phyloP scores from a whole-genome alignment of 2,113 vertebrate genomes.

The Pollachius pollachius region DNA sequence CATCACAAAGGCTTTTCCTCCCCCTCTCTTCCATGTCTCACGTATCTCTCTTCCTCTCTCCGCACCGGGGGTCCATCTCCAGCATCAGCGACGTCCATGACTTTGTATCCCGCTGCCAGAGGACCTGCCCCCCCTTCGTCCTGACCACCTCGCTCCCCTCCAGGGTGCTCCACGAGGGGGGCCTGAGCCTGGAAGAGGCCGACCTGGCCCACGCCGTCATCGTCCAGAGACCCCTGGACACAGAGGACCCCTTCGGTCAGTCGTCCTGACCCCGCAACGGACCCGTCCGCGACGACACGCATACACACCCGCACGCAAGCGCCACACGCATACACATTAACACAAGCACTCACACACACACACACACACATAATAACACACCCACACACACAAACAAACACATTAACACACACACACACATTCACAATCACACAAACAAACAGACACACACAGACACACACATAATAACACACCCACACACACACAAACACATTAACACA shows the following conservation, averaged over 20 bases:
- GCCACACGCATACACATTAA: too few relatives aligned
- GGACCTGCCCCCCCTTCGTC: conserved; percentile 76
- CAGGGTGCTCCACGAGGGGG: conserved; percentile 76
- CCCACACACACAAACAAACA: too few relatives aligned
- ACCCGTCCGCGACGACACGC: background rate
- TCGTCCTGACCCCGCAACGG: conserved; percentile 55
- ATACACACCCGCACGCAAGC: too few relatives aligned
- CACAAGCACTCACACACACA: too few relatives aligned
- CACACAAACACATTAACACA: too few relatives aligned
- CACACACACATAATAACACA: too few relatives aligned
- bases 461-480: too few relatives aligned
- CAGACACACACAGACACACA: too few relatives aligned
- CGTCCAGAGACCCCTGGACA: conserved; percentile 82
- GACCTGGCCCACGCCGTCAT: conserved; percentile 85
- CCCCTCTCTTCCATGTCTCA: background rate
- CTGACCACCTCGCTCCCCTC: conserved; percentile 85
- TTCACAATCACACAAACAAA: too few relatives aligned
- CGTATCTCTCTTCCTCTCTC: background rate
- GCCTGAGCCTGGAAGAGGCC: conserved; percentile 83
- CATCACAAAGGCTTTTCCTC: background rate
- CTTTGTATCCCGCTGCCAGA: conserved; percentile 84
- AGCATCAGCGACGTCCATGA: conserved; percentile 88
- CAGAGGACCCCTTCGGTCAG: conserved; percentile 75
- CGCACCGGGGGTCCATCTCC: background rate
- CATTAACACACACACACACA: too few relatives aligned